Evolutionary conservation across 64 coral and sea anemone genomes (phyloP), one percentile per base, ranked within the genome.

Genomic region (Actinia tenebrosa): DNA sequence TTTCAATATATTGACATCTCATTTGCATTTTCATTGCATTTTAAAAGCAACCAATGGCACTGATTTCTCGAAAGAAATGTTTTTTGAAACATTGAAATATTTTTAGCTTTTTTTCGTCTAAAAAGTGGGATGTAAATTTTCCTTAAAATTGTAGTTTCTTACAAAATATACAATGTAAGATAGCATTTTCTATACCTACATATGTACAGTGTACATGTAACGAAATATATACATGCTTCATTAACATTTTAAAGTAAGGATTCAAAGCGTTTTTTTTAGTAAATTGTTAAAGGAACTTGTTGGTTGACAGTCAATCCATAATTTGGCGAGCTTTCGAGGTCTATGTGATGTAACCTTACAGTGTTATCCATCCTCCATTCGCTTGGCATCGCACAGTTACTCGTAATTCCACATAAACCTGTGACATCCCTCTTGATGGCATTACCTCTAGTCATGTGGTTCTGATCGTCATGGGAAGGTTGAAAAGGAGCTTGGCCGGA

Each of bases 331-430:
- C 42, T 75, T 22, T 81, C 79, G 16, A 50, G 19, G 13, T 81
- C 79, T 10, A 81, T 1, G 44, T 81, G 79, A 53, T 81, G 79
- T 45, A 81, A 23, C 20, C 79, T 16, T 5, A 81, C 79, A 53
- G 79, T 81, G 17, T 53, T 81, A 53, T 81, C 22, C 69, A 75
- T 75, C 10, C 69, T 8, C 79, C 79, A 81, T 50, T 81, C 46
- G 22, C 79, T 53, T 43, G 69, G 69, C 4, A 16, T n/a, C 7
- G 10, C 14, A 75, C 30, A 37, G 30, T 37, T 37, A 37, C 64
- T 69, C 0, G 64, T 69, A 20, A n/a, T 69, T 69, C 64, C 64
- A 69, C 27, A 75, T 13, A 26, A 26, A 37, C 19, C 20, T 22
- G 63, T 58, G 15, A 66, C 26, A 42, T 75, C 26, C 42, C 23